Evolutionary conservation across 2,888 invertebrate species (phyloP), one percentile per base, ranked within the genome.

Genomic region (Dione vanillae): DNA sequence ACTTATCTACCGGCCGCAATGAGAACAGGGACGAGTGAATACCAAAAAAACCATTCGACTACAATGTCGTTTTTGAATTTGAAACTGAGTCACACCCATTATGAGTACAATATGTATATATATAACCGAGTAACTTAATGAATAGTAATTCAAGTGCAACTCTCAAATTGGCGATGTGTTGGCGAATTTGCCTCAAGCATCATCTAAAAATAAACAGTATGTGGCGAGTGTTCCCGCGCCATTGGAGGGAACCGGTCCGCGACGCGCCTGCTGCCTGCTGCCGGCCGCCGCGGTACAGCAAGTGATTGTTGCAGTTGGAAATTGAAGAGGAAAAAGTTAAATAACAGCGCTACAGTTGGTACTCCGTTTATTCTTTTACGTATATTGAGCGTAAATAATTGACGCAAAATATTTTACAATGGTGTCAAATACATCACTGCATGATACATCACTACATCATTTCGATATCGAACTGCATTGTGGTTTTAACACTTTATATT

Each of bases 141-240:
- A 49, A 35, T 52, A 27, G n/a, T n/a, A 27, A 27, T 27, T 3
- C 27, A 27, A 27, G 14, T 20, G 54, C 54, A 27, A 8, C 1
- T 35, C 14, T n/a, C 27, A 14, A 54, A 6, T 54, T 16, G 11
- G 11, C 54, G 37, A 11, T 9, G n/a, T 56, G 56, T 40, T 56
- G 56, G 80, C 77, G 79, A 78, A 82, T 82, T 82, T 80, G 79
- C 83, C 79, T 79, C 79, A 86, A 88, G 88, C 85, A 80, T 86
- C 83, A 78, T 83, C 84, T 87, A 86, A 86, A 89, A 88, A 89
- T 88, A 89, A 85, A 86, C 85, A 77, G 79, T 78, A 77, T 78
- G 78, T 77, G 78, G 78, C 77, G 79, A 75, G 77, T 76, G 77
- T 78, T 73, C 69, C 74, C 71, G 77, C 74, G 77, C 77, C 51